These are phyloP conservation scores for Yponomeuta cagnagella DNA, from an alignment of 2,888 invertebrate species.

Conservation along the genomic window DNA sequence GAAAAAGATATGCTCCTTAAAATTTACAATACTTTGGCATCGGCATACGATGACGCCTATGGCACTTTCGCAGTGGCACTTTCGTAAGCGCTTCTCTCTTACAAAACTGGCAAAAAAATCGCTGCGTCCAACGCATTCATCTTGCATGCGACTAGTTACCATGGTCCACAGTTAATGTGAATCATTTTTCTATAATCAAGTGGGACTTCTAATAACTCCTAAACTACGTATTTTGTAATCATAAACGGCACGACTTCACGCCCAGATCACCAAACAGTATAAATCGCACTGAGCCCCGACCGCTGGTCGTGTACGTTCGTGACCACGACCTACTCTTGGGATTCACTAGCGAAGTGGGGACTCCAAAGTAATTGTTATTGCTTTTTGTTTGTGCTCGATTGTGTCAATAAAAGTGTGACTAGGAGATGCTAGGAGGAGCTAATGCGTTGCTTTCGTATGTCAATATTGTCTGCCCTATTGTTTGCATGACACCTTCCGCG, in stretches of 20 bases:
- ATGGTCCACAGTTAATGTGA: background rate
- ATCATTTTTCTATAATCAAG: background rate
- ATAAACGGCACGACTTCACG: background rate
- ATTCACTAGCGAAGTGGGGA: background rate
- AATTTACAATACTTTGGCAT: too few relatives aligned
- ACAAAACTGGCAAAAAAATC: too few relatives aligned
- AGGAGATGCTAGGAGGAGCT: background rate
- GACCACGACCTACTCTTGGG: background rate
- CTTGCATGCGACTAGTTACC: too few relatives aligned
- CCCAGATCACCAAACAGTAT: background rate
- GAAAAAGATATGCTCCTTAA: too few relatives aligned
- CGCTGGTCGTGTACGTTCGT: background rate
- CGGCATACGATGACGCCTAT: too few relatives aligned
- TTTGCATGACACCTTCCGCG: background rate
- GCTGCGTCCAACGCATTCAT: too few relatives aligned
- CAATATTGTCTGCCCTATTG: background rate
- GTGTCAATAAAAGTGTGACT: background rate
- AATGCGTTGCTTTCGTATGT: background rate
- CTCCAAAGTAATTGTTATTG: slow-evolving; percentile 1
- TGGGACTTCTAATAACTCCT: background rate
- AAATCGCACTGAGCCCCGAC: background rate
- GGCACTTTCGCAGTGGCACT: too few relatives aligned
- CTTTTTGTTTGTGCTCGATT: background rate
- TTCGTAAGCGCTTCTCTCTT: too few relatives aligned
- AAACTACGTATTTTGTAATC: background rate